Percentiles rank a stretch among this genome's conserved stretches.
phyloP scores from a whole-genome alignment of 1,140 invertebrate genomes.

The Lepidostoma basale region DNA sequence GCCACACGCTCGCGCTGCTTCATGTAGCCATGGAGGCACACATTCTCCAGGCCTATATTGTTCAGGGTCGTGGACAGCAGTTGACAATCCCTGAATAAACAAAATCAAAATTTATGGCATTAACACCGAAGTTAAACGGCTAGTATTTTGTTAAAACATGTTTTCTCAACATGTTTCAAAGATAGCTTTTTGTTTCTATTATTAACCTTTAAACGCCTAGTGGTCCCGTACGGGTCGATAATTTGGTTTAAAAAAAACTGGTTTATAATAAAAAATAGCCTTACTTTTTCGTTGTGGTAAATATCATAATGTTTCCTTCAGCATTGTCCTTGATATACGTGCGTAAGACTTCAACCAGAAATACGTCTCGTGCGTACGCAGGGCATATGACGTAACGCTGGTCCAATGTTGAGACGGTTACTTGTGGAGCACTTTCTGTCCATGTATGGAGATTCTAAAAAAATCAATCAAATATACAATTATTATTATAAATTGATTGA shows the following conservation, averaged over 20 bases:
- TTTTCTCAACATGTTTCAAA: not conserved
- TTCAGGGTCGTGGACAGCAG: slow-evolving; percentile 84
- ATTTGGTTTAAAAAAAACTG: too few relatives aligned
- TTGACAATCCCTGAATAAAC: slow-evolving; percentile 81
- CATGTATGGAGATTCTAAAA: slow-evolving; percentile 63
- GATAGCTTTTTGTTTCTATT: not conserved
- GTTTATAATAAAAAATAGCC: slow-evolving; percentile 47
- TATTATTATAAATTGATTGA: too few relatives aligned
- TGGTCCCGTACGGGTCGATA: too few relatives aligned
- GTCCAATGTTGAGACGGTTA: slow-evolving; percentile 86
- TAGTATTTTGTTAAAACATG: not conserved
- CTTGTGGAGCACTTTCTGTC: slow-evolving; percentile 68
- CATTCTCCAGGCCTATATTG: slow-evolving; percentile 85
- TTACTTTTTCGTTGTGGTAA: slow-evolving; percentile 94
- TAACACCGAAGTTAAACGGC: too few relatives aligned
- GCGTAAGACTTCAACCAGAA: slow-evolving; percentile 86
- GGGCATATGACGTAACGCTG: slow-evolving; percentile 92
- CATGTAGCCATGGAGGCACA: slow-evolving; percentile 86
- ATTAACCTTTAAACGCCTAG: too few relatives aligned
- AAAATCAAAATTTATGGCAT: too few relatives aligned
- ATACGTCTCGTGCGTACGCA: slow-evolving; percentile 90
- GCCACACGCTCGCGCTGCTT: slow-evolving; percentile 79
- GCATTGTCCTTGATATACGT: slow-evolving; percentile 74
- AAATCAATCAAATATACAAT: too few relatives aligned
- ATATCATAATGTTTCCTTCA: slow-evolving; percentile 87